Evolutionary conservation across 2,797 vertebrate species (phyloP).

Genomic region (Mastacembelus armatus): DNA sequence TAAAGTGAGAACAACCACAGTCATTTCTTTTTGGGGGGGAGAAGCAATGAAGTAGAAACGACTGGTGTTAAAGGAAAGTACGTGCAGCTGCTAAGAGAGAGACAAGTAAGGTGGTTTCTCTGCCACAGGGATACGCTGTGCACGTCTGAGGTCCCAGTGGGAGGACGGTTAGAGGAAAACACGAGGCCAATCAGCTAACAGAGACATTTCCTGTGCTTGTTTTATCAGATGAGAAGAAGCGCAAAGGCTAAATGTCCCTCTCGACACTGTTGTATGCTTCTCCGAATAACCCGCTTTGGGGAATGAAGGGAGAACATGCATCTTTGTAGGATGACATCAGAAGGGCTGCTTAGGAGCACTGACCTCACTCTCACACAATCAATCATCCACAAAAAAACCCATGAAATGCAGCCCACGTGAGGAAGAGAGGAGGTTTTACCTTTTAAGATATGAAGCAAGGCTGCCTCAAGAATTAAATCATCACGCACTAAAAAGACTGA

Average conservation of each 20-base stretch:
- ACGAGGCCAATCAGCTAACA: conserved; percentile 78
- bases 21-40: conserved; percentile 38
- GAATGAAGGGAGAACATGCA: conserved; percentile 67
- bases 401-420: conserved; percentile 54
- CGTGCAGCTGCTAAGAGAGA: conserved; percentile 41
- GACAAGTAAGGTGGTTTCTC: conserved; percentile 51
- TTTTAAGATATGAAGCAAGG: conserved; percentile 67
- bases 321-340: conserved; percentile 79
- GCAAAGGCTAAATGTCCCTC: conserved; percentile 67
- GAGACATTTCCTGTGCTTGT: conserved; percentile 86
- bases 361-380: conserved; percentile 76
- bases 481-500: conserved; percentile 55
- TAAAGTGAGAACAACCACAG: conserved; percentile 50
- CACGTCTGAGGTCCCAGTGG: conserved; percentile 74
- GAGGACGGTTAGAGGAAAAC: conserved; percentile 70
- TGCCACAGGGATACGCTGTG: conserved; percentile 63
- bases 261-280: conserved; percentile 59
- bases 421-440: conserved; percentile 60
- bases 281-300: conserved; percentile 55
- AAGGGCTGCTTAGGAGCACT: conserved; percentile 63
- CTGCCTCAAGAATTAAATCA: conserved; percentile 64
- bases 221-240: conserved; percentile 85
- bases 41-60: conserved; percentile 22
- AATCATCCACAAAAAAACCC: conserved; percentile 64
- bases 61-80: conserved; percentile 47